A percentile compares a stretch with the other conserved stretches of the same genome.
These are phyloP conservation scores for Butastur rufipennis DNA, from an alignment of 2,113 vertebrate genomes.

Conservation along the genomic window DNA sequence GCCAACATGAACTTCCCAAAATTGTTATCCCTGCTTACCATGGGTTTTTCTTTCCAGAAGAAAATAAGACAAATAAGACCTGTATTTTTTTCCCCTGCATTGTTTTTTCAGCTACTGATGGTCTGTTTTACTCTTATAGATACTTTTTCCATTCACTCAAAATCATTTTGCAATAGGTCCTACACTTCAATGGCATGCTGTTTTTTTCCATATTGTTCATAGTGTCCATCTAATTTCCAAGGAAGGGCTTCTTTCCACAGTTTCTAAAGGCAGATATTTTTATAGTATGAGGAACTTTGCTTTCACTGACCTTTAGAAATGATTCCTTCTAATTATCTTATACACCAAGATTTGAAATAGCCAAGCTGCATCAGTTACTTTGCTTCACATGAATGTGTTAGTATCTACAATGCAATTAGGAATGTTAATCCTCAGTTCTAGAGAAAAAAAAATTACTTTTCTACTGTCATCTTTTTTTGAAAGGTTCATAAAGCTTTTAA, in stretches of 20 bases:
- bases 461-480: neutral
- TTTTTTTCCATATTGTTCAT: neutral
- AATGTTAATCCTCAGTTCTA: neutral
- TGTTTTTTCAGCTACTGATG: neutral
- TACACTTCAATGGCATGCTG: neutral
- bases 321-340: neutral
- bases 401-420: neutral
- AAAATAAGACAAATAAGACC: neutral
- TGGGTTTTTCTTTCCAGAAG: neutral
- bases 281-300: neutral
- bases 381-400: neutral
- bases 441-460: neutral
- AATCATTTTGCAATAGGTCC: neutral
- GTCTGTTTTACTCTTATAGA: neutral
- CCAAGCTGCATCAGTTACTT: neutral
- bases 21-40: neutral
- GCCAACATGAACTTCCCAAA: neutral
- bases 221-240: neutral
- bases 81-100: neutral
- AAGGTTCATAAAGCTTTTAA: neutral
- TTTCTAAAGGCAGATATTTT: neutral
- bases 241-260: neutral
- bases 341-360: neutral
- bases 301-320: neutral
- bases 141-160: neutral